Base-by-base conservation (phyloP, 1,140 invertebrate species). In the Antheraea pernyi region DNA sequence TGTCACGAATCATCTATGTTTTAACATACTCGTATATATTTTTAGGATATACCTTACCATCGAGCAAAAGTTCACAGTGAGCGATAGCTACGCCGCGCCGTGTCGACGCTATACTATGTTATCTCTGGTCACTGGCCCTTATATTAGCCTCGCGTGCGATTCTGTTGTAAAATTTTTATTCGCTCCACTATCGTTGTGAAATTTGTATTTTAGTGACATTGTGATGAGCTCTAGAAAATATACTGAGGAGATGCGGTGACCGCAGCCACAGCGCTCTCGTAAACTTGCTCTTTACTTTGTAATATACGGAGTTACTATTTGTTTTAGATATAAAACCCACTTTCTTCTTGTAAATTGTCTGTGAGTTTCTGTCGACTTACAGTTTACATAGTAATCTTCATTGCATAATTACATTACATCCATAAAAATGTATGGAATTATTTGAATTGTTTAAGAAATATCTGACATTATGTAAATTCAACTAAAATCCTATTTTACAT, bases 171-270 rank as follows among this genome's bases (percentile, higher is more conserved):
- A 53, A 53, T 16, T 53, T 53, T 53, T 53, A 53, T 53, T 16
- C 46, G 0, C 11, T 53, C 46, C 46, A 53, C 46, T 53, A 53
- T 53, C 46, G 46, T 11, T 16, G 46, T 53, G 46, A 53, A 53
- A 53, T 53, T 53, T 53, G 46, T 53, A 53, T 53, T 53, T 53
- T 53, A 53, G 46, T 53, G 16, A 53, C 46, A 53, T 53, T 53
- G 46, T 53, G 46, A 53, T 53, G 46, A 53, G 46, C 46, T 53
- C 46, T 53, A n/a, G 46, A 53, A n/a, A 53, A 53, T n/a, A 53
- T 53, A 53, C 46, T 53, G 16, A 6, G 6, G 46, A 11, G 46
- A 53, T n/a, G 46, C 16, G 46, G 46, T 53, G 46, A 53, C 46
- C 46, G 46, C 13, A 9, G 11, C 46, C 13, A 53, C 46, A 13